phyloP scores from a whole-genome alignment of 1,140 invertebrate species.

The Homarus americanus region DNA sequence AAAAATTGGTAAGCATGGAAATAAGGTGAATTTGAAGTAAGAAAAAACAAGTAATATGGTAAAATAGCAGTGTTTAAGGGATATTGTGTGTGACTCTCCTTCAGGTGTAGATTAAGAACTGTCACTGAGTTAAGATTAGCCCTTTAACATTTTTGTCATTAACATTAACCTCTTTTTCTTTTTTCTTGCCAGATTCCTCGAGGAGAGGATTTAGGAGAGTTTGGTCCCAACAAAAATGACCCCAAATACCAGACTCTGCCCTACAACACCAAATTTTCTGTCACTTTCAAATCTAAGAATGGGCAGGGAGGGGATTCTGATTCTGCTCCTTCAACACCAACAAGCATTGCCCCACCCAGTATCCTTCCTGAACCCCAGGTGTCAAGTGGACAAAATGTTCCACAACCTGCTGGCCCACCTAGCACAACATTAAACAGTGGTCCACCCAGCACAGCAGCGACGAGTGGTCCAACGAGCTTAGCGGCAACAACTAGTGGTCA shows the following conservation, averaged over 20 bases:
- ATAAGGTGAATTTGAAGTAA: too few species aligned
- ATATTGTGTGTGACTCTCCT: too few species aligned
- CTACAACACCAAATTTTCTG: slow-evolving; percentile 88
- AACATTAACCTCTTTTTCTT: neutral
- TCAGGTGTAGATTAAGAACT: too few species aligned
- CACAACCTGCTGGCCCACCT: neutral
- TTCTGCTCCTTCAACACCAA: slow-evolving; percentile 45
- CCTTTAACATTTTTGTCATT: too few species aligned
- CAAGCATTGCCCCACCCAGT: neutral
- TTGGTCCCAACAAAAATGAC: slow-evolving; percentile 88
- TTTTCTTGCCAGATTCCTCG: slow-evolving; percentile 59
- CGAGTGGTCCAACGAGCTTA: slow-evolving; percentile 14
- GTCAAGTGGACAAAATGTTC: neutral
- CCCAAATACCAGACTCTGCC: slow-evolving; percentile 96
- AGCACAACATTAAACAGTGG: neutral
- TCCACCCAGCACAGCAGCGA: slow-evolving; percentile 14
- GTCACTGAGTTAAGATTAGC: too few species aligned
- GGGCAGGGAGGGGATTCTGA: slow-evolving; percentile 43
- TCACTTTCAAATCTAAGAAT: slow-evolving; percentile 45
- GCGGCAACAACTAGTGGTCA: slow-evolving; percentile 17
- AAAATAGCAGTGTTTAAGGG: too few species aligned
- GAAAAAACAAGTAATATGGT: too few species aligned
- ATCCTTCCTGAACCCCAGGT: slow-evolving; percentile 10
- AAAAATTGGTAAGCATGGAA: too few species aligned
- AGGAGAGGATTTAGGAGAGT: slow-evolving; percentile 77